Conservation (phyloP, 2,113 vertebrate species). For the Pseudopodoces humilis region DNA sequence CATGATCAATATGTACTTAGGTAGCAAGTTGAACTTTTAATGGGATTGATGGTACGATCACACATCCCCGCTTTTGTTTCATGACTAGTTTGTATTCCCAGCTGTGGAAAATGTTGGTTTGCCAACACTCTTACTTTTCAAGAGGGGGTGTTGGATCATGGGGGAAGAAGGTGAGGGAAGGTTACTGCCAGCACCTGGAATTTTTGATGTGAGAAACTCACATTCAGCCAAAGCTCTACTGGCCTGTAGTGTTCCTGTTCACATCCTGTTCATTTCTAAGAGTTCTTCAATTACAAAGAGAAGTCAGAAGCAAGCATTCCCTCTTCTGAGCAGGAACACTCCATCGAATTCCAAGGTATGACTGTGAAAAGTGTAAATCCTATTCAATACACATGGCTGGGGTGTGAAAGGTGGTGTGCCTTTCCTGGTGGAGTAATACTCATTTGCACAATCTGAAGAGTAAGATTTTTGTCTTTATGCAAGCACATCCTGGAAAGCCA, state of each 20-base stretch:
- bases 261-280: background rate
- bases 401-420: background rate
- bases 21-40: background rate
- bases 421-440: background rate
- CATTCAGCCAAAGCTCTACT: background rate
- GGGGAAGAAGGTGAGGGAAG: background rate
- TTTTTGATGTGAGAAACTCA: background rate
- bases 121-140: background rate
- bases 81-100: background rate
- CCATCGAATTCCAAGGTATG: background rate
- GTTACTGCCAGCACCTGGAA: background rate
- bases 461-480: background rate
- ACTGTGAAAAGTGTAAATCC: background rate
- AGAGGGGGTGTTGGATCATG: background rate
- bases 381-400: background rate
- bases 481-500: background rate
- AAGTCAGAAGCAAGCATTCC: background rate
- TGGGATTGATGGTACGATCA: background rate
- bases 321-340: background rate
- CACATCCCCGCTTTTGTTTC: fast-evolving
- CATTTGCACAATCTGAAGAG: background rate
- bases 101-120: background rate
- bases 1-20: background rate
- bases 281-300: background rate
- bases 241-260: background rate